phyloP scores from a whole-genome alignment of 2,113 vertebrate species.

The Toxostoma redivivum region DNA sequence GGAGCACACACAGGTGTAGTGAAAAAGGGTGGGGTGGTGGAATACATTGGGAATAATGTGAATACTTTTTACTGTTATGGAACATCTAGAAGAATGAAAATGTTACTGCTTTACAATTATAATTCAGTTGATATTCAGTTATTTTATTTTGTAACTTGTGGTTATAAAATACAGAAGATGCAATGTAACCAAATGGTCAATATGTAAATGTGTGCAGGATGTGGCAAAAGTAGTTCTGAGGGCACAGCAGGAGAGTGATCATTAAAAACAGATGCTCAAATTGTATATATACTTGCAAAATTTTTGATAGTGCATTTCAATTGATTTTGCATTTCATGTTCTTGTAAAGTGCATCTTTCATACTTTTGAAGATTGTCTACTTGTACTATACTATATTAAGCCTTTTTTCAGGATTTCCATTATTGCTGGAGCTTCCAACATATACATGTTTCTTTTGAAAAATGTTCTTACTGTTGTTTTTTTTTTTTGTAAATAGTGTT shows the following conservation, averaged over 20 bases:
- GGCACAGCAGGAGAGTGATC: not conserved
- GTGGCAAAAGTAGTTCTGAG: not conserved
- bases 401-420: slow-evolving; percentile 43
- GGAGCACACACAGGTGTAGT: not conserved
- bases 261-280: not conserved
- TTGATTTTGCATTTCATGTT: slow-evolving; percentile 25
- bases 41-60: not conserved
- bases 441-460: slow-evolving; percentile 38
- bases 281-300: slow-evolving; percentile 39
- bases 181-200: not conserved
- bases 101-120: not conserved
- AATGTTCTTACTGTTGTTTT: slow-evolving; percentile 27
- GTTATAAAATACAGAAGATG: not conserved
- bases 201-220: not conserved
- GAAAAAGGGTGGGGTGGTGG: not conserved
- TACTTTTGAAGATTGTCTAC: not conserved
- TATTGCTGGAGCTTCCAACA: slow-evolving; percentile 66
- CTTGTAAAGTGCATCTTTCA: slow-evolving; percentile 31
- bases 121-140: not conserved
- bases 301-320: slow-evolving; percentile 23
- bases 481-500: slow-evolving; percentile 71
- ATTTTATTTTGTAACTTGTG: not conserved
- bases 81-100: not conserved
- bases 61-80: not conserved
- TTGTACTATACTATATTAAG: slow-evolving; percentile 44